A percentile compares a stretch with the other conserved stretches of the same genome.
Evolutionary conservation across 1,140 invertebrate genomes (phyloP).

Genomic region (Meloidogyne chitwoodi): DNA sequence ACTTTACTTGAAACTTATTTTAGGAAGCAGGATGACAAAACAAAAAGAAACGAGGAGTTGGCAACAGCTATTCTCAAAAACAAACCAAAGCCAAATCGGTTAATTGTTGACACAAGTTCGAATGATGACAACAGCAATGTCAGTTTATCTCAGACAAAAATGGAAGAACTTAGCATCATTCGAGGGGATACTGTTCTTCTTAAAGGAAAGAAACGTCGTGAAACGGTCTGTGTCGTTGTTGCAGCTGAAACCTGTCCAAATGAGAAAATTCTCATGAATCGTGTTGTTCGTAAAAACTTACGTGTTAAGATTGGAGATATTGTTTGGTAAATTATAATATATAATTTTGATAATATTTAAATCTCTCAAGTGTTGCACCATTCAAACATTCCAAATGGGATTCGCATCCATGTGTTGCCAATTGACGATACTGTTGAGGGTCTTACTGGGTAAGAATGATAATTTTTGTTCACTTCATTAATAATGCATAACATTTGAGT

Average conservation of each 20-base stretch:
- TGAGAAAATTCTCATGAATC: slow-evolving; percentile 97
- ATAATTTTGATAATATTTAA: not conserved
- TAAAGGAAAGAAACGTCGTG: slow-evolving; percentile 89
- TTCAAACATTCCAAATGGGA: slow-evolving; percentile 96
- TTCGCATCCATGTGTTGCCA: slow-evolving; percentile 92
- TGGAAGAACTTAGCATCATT: slow-evolving; percentile 97
- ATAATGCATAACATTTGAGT: slow-evolving; percentile 61
- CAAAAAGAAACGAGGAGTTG: slow-evolving; percentile 74
- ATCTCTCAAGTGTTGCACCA: slow-evolving; percentile 68
- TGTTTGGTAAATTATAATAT: slow-evolving; percentile 67
- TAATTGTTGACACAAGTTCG: slow-evolving; percentile 92
- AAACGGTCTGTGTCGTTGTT: slow-evolving; percentile 96
- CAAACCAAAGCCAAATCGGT: slow-evolving; percentile 93
- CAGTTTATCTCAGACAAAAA: slow-evolving; percentile 89
- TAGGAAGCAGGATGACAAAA: slow-evolving; percentile 50
- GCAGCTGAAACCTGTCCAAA: slow-evolving; percentile 90
- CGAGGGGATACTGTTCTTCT: slow-evolving; percentile 87
- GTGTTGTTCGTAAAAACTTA: slow-evolving; percentile 92
- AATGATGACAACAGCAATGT: slow-evolving; percentile 99
- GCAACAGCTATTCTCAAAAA: slow-evolving; percentile 94
- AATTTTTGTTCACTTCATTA: slow-evolving; percentile 34
- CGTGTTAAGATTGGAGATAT: slow-evolving; percentile 92
- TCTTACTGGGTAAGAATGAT: slow-evolving; percentile 87
- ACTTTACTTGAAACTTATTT: not conserved
- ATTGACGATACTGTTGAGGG: slow-evolving; percentile 99